These are phyloP conservation scores for Blomia tropicalis DNA, from an alignment of 2,888 invertebrate genomes.

Conservation along the genomic window DNA sequence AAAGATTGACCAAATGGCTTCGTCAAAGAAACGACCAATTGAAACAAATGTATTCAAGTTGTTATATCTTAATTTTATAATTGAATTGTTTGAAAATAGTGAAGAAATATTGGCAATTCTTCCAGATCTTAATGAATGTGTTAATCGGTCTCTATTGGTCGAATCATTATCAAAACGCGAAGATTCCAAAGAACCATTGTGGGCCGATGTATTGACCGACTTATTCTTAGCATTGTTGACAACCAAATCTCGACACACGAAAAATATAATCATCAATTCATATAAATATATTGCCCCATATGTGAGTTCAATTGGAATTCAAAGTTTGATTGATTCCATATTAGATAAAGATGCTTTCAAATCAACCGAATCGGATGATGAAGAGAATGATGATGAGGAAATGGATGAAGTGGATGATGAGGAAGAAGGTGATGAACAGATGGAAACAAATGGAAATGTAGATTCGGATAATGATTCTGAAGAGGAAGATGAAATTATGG, in stretches of 20 bases:
- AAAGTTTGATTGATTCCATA: conserved; percentile 27
- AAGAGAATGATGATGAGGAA: conserved; percentile 26
- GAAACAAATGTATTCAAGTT: conserved; percentile 4
- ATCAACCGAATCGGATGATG: conserved; percentile 18
- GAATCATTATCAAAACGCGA: neutral
- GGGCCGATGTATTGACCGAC: conserved; percentile 28
- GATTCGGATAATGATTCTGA: conserved; percentile 22
- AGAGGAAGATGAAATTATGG: neutral
- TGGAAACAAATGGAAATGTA: conserved; percentile 25
- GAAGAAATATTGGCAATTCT: conserved; percentile 15
- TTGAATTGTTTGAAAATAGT: conserved; percentile 18
- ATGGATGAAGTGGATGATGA: conserved; percentile 23
- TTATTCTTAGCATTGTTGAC: conserved; percentile 28
- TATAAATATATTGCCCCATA: conserved; percentile 26
- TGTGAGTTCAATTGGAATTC: conserved; percentile 26
- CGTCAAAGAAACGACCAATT: neutral
- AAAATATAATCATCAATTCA: conserved; percentile 23
- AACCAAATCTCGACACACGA: conserved; percentile 22
- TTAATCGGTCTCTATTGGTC: conserved; percentile 24
- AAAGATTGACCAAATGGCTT: conserved; percentile 2
- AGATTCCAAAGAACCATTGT: conserved; percentile 21
- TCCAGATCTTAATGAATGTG: conserved; percentile 27
- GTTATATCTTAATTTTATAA: conserved; percentile 1
- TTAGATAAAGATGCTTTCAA: neutral
- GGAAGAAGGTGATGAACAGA: conserved; percentile 24